Conservation (phyloP, 2,888 invertebrate species). For the Callyntrura sp. region DNA sequence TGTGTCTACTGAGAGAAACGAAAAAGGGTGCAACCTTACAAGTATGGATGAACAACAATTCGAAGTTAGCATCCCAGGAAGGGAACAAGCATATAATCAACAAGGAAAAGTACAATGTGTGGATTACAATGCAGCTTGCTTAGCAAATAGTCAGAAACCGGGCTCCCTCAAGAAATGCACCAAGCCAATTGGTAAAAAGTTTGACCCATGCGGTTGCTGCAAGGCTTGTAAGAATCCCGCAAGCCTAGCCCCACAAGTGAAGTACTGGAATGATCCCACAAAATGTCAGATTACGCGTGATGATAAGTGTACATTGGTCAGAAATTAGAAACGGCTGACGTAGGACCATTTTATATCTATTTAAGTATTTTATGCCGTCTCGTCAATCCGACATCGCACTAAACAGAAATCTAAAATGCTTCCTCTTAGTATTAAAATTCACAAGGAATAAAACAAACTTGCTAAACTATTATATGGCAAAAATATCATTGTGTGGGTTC, state of each 20-base stretch:
- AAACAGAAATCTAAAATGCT: too few relatives aligned
- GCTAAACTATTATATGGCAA: too few relatives aligned
- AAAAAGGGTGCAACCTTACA: conserved; percentile 3
- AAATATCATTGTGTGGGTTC: too few relatives aligned
- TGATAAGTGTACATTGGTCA: too few relatives aligned
- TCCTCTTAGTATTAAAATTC: too few relatives aligned
- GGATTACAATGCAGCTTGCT: conserved; percentile 1
- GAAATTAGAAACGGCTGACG: too few relatives aligned
- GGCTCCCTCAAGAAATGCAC: background rate
- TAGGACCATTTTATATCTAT: too few relatives aligned
- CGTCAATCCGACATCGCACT: too few relatives aligned
- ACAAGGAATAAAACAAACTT: too few relatives aligned
- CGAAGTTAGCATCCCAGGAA: conserved; percentile 62
- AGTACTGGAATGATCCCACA: background rate
- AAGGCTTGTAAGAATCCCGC: conserved; percentile 65
- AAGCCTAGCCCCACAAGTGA: background rate
- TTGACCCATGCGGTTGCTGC: conserved; percentile 72
- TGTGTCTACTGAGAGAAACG: background rate
- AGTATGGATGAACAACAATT: conserved; percentile 62
- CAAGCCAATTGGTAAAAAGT: background rate
- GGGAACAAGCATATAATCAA: conserved; percentile 46
- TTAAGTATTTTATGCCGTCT: too few relatives aligned
- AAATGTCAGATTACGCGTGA: conserved; percentile 37
- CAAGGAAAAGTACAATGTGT: background rate
- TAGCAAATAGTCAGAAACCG: background rate